Conservation (phyloP, 2,888 invertebrate genomes). For the Drosophila planitibia region DNA sequence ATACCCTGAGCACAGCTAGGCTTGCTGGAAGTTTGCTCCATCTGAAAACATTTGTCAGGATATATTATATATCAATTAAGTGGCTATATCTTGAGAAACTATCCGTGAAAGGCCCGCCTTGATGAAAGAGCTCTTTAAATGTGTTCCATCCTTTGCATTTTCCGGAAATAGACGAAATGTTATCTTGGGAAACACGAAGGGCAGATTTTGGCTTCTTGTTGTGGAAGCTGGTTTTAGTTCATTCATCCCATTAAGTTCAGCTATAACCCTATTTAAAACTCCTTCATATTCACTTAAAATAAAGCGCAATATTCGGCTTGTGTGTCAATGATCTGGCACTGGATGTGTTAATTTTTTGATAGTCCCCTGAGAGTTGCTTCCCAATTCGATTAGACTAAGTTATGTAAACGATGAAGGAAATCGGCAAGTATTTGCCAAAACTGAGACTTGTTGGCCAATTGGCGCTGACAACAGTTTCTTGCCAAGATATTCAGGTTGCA, state of each 20-base stretch:
- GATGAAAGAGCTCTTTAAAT: background rate
- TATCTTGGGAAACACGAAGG: background rate
- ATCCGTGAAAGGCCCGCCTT: background rate
- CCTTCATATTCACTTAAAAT: no score
- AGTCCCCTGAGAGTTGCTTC: background rate
- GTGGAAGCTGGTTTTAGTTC: background rate
- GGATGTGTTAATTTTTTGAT: background rate
- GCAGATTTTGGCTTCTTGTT: background rate
- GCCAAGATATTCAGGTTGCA: slow-evolving; percentile 7
- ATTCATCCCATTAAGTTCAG: background rate
- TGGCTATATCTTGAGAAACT: background rate
- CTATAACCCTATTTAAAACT: background rate
- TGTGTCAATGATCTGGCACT: no score
- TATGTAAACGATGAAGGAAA: background rate
- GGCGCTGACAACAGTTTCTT: slow-evolving; percentile 8
- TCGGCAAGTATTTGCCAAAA: background rate
- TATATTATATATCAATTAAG: background rate
- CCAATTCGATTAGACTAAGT: background rate
- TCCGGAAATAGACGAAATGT: background rate
- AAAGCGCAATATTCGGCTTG: background rate
- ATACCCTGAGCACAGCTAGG: background rate
- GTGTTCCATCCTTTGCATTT: background rate
- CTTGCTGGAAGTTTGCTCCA: background rate
- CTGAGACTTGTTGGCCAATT: slow-evolving; percentile 30
- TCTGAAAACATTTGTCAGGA: background rate